Percentiles rank a stretch among this genome's conserved stretches.
Evolutionary conservation across 2,113 vertebrate genomes (phyloP).

Genomic region (Junco hyemalis): DNA sequence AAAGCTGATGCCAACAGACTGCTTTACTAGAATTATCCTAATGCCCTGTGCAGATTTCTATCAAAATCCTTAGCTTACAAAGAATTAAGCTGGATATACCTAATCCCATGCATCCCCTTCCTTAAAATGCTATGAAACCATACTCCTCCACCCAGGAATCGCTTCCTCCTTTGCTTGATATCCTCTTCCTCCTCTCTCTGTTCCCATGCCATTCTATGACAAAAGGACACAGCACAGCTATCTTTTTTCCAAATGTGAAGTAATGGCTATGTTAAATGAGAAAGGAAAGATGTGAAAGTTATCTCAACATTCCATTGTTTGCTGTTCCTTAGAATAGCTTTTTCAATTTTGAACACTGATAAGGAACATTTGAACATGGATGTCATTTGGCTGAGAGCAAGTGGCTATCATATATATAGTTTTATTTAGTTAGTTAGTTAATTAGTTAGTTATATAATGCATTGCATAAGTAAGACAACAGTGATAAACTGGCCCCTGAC

Average conservation of each 20-base stretch:
- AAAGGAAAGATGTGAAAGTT: not conserved
- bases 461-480: not conserved
- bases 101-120: not conserved
- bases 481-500: not conserved
- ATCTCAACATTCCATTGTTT: not conserved
- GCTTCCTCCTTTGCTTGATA: not conserved
- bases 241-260: not conserved
- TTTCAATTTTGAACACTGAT: not conserved
- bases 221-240: not conserved
- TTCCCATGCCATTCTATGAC: not conserved
- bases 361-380: not conserved
- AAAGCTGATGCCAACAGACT: not conserved
- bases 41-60: not conserved
- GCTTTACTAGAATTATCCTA: not conserved
- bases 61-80: not conserved
- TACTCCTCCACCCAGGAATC: not conserved
- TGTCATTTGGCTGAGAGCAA: not conserved
- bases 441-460: not conserved
- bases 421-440: too few species aligned
- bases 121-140: not conserved
- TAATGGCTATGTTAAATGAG: not conserved
- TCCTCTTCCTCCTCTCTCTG: not conserved
- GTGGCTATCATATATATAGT: not conserved
- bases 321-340: not conserved
- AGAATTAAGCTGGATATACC: not conserved